Conservation (phyloP, 2,113 vertebrate species). For the crab-eating macaque (Macaca fascicularis) region T2T-MFA8v1.1 NC_088385.1:134044001-134044500, state of each 20-base stretch:
- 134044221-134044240: neutral
- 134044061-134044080: rapidly evolving
- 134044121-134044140: neutral
- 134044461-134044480: neutral
- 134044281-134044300: neutral
- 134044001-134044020: neutral
- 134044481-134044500: neutral
- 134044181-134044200: neutral
- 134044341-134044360: neutral
- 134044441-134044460: neutral
- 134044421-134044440: neutral
- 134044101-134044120: neutral
- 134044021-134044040: neutral
- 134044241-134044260: neutral
- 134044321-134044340: neutral
- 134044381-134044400: neutral
- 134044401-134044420: neutral
- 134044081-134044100: neutral
- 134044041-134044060: neutral
- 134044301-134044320: neutral
- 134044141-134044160: rapidly evolving
- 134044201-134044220: neutral
- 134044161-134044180: neutral
- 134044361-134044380: neutral
- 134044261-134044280: neutral